These are phyloP conservation scores for Dryobotodes eremita DNA, from an alignment of 2,888 invertebrate genomes.

Conservation along the genomic window DNA sequence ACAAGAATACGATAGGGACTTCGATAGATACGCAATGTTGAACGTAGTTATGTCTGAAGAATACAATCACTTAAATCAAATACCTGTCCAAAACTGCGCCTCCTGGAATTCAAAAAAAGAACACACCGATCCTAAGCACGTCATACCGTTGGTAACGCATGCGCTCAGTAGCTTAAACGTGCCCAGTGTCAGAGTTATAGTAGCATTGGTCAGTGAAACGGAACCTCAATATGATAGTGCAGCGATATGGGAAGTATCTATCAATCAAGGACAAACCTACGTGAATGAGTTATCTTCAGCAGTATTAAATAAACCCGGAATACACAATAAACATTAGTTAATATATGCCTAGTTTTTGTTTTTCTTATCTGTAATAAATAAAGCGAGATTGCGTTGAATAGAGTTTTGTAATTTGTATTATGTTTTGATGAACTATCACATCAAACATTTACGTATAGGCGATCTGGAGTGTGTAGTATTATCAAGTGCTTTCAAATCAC, in stretches of 20 bases:
- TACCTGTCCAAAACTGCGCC: slow-evolving; percentile 40
- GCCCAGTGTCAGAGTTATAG: slow-evolving; percentile 46
- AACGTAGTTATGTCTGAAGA: slow-evolving; percentile 43
- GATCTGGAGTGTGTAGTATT: neutral
- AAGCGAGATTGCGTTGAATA: slow-evolving; percentile 2
- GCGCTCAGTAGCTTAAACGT: slow-evolving; percentile 47
- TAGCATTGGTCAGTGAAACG: slow-evolving; percentile 51
- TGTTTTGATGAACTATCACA: neutral
- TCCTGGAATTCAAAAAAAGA: slow-evolving; percentile 49
- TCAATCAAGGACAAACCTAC: slow-evolving; percentile 55
- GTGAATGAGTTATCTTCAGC: slow-evolving; percentile 44
- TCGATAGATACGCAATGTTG: slow-evolving; percentile 24
- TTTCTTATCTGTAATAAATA: slow-evolving; percentile 7
- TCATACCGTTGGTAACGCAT: slow-evolving; percentile 51
- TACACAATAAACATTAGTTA: slow-evolving; percentile 35
- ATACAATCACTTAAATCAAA: slow-evolving; percentile 26
- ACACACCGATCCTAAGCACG: slow-evolving; percentile 18
- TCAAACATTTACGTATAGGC: neutral
- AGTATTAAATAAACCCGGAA: slow-evolving; percentile 20
- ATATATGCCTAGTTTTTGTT: slow-evolving; percentile 25
- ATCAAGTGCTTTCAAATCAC: neutral
- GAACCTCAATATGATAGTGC: slow-evolving; percentile 5
- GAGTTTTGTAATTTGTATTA: too few species aligned
- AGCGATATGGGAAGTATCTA: slow-evolving; percentile 57
- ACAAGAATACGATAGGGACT: slow-evolving; percentile 33